A percentile compares a stretch with the other conserved stretches of the same genome.
Conservation (phyloP, 2,113 vertebrate species). For the Cromileptes altivelis region DNA sequence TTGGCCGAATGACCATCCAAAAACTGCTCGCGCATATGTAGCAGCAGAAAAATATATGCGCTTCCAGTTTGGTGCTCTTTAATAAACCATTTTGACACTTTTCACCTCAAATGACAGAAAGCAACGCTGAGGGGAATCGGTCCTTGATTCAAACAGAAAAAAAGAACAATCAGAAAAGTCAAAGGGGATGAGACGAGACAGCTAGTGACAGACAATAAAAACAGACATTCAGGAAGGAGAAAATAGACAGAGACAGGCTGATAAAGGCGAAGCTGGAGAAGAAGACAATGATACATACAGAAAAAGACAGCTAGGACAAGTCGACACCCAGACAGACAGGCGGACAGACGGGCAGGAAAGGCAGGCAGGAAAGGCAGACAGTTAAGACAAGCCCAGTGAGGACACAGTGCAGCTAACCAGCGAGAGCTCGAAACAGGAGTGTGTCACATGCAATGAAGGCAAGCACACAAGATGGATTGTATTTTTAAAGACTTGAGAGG, state of each 20-base stretch:
- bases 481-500: constrained; percentile 80
- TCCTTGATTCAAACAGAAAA: constrained; percentile 38
- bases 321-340: constrained; percentile 31
- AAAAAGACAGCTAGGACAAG: constrained; percentile 64
- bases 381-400: constrained; percentile 60
- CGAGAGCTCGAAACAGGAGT: constrained; percentile 55
- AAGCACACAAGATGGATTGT: constrained; percentile 71
- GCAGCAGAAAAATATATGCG: no score
- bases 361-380: constrained; percentile 42
- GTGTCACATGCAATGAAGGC: constrained; percentile 80
- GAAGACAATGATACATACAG: constrained; percentile 66
- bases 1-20: not conserved
- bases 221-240: constrained; percentile 43
- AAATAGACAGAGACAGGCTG: constrained; percentile 60
- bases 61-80: not conserved
- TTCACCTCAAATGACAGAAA: constrained; percentile 26
- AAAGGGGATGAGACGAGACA: constrained; percentile 50
- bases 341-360: not conserved
- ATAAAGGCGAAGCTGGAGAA: constrained; percentile 53
- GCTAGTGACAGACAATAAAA: constrained; percentile 57
- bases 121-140: not conserved
- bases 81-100: constrained; percentile 32
- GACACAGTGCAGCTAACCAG: constrained; percentile 65
- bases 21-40: not conserved
- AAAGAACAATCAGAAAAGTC: constrained; percentile 52